Conservation (phyloP, 2,888 invertebrate species). For the Cantharis rustica region DNA sequence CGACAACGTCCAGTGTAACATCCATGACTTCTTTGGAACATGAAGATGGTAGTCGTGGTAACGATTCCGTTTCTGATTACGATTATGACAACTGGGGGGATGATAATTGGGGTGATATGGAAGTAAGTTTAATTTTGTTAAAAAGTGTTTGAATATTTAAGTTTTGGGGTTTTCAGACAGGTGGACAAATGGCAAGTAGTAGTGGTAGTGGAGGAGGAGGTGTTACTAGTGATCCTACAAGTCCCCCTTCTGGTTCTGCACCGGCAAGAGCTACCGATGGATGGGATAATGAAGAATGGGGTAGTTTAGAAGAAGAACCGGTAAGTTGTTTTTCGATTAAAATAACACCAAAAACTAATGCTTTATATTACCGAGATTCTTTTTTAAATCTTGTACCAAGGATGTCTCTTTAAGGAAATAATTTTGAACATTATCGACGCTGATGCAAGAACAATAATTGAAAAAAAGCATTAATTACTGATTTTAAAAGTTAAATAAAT, state of each 20-base stretch:
- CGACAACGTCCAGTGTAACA: constrained; percentile 86
- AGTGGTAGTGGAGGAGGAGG: constrained; percentile 56
- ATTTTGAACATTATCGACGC: too few relatives aligned
- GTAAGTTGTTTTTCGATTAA: constrained; percentile 52
- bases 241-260: constrained; percentile 61
- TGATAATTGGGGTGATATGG: constrained; percentile 90
- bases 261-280: constrained; percentile 62
- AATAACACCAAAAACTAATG: neutral
- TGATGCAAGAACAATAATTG: too few relatives aligned
- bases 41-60: constrained; percentile 70
- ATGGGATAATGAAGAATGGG: constrained; percentile 88
- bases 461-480: too few relatives aligned
- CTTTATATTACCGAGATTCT: too few relatives aligned
- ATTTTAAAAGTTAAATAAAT: too few relatives aligned
- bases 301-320: constrained; percentile 81
- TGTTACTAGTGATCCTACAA: constrained; percentile 57
- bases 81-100: constrained; percentile 87
- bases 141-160: neutral
- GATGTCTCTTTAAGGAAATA: too few relatives aligned
- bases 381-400: too few relatives aligned
- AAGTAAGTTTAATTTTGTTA: constrained; percentile 60
- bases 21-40: constrained; percentile 88
- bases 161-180: constrained; percentile 44
- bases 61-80: constrained; percentile 84
- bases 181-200: constrained; percentile 54